Conservation (phyloP, 2,113 vertebrate genomes). For the Vidua macroura region DNA sequence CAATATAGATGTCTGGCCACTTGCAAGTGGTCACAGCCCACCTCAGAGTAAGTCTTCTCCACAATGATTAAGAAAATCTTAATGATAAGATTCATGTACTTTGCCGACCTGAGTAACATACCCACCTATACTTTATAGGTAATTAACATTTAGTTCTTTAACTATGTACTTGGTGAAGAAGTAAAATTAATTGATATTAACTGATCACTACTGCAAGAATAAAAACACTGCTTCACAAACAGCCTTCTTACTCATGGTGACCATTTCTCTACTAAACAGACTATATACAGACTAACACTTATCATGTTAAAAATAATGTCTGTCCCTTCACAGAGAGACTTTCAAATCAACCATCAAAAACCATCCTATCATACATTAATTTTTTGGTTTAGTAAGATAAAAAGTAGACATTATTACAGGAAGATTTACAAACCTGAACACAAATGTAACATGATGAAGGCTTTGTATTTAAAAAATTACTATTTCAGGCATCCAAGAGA, state of each 20-base stretch:
- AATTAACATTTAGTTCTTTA: background rate
- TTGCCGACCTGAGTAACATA: background rate
- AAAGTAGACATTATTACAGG: background rate
- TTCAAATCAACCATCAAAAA: background rate
- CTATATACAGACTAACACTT: background rate
- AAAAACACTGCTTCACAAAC: background rate
- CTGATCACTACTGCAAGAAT: background rate
- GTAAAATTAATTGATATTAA: background rate
- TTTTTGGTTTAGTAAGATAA: background rate
- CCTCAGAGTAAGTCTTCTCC: background rate
- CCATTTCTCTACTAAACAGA: background rate
- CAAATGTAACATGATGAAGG: background rate
- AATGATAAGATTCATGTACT: background rate
- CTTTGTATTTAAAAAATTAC: background rate
- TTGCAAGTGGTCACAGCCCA: background rate
- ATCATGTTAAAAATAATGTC: background rate
- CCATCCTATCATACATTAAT: background rate
- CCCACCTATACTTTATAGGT: background rate
- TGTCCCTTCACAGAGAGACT: background rate
- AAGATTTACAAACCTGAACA: background rate
- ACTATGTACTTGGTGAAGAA: background rate
- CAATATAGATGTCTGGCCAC: background rate
- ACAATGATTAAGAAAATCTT: background rate
- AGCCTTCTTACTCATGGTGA: background rate
- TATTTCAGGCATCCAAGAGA: background rate